phyloP scores from a whole-genome alignment of 2,113 vertebrate genomes.

The Machaerirhynchus nigripectus region DNA sequence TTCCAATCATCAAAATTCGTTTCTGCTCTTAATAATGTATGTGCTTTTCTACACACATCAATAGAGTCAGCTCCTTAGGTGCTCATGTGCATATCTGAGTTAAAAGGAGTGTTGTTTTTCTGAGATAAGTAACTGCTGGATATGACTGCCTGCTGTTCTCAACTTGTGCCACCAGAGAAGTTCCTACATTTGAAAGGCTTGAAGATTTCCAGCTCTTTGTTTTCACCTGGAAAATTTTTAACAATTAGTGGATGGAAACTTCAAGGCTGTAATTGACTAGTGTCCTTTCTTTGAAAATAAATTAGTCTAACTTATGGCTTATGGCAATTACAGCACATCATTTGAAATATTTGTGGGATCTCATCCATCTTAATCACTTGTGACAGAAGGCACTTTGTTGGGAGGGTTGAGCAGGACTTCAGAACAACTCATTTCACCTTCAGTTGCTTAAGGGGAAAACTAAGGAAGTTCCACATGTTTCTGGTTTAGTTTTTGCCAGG shows the following conservation, averaged over 20 bases:
- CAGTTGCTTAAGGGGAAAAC: neutral
- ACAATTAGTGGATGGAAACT: neutral
- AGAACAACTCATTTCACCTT: slow-evolving; percentile 2
- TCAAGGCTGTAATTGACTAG: neutral
- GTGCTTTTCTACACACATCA: neutral
- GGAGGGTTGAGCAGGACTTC: neutral
- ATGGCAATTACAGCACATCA: neutral
- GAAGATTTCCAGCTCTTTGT: neutral
- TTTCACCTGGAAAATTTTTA: neutral
- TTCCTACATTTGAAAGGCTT: neutral
- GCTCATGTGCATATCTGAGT: neutral
- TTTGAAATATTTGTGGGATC: neutral
- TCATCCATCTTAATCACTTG: neutral
- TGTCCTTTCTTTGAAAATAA: neutral
- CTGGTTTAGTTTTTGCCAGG: neutral
- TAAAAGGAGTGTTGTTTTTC: neutral
- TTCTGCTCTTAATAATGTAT: neutral
- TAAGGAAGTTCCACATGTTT: neutral
- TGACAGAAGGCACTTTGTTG: neutral
- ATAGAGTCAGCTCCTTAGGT: neutral
- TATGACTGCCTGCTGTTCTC: neutral
- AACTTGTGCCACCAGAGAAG: neutral
- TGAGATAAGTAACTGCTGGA: neutral
- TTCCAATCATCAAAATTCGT: neutral
- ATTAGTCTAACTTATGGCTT: neutral